Evolutionary conservation across 2,797 vertebrate species (phyloP).

Genomic region (Chaenodraco wilsoni): DNA sequence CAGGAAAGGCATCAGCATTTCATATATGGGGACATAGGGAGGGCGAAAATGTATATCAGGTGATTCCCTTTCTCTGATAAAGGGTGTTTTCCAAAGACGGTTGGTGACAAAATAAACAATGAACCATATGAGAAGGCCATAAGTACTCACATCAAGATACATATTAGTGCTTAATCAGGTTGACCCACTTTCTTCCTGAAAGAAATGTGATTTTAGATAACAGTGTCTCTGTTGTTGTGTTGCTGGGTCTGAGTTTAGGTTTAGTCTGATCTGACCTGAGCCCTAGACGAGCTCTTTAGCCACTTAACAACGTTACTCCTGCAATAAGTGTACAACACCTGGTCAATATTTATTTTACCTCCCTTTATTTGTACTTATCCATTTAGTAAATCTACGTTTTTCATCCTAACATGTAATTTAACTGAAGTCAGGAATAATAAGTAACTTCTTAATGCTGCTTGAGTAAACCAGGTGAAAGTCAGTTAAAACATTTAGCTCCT

Average conservation of each 20-base stretch:
- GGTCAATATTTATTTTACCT: conserved; percentile 19
- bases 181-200: conserved; percentile 69
- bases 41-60: conserved; percentile 7
- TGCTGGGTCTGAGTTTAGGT: conserved; percentile 23
- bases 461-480: not conserved
- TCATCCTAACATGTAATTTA: not conserved
- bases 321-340: conserved; percentile 19
- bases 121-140: conserved; percentile 24
- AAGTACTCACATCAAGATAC: conserved; percentile 58
- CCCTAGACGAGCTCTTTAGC: conserved; percentile 24
- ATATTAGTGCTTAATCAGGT: conserved; percentile 62
- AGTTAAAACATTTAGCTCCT: not conserved
- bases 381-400: not conserved
- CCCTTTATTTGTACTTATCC: not conserved
- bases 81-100: conserved; percentile 24
- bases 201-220: conserved; percentile 52
- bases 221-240: conserved; percentile 43
- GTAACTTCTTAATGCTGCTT: not conserved
- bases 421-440: not conserved
- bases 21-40: not conserved
- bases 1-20: not conserved
- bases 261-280: conserved; percentile 18
- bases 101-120: conserved; percentile 31
- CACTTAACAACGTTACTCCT: conserved; percentile 43
- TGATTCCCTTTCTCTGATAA: conserved; percentile 1